Evolutionary conservation across 2,888 invertebrate species (phyloP).

Genomic region (Nomada goodeniana): DNA sequence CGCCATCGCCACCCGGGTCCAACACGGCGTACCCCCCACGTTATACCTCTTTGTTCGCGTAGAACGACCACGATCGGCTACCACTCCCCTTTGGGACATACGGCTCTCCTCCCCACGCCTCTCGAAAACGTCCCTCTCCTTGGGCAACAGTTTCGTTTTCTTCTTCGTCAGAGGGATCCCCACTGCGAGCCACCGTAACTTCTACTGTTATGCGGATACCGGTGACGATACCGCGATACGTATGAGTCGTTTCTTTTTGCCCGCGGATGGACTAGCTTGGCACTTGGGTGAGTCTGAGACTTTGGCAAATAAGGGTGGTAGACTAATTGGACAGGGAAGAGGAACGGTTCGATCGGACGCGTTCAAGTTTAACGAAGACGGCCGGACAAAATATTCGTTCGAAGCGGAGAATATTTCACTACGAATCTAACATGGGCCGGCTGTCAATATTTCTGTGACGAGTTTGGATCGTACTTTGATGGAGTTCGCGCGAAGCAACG

Average conservation of each 20-base stretch:
- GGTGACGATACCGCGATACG: conserved; percentile 4
- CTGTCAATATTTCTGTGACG: too few species aligned
- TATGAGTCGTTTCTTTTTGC: not conserved
- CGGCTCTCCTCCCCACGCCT: conserved; percentile 56
- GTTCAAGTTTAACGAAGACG: too few species aligned
- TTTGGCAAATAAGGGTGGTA: not conserved
- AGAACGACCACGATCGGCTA: conserved; percentile 78
- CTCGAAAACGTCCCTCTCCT: conserved; percentile 62
- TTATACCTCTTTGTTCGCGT: conserved; percentile 82
- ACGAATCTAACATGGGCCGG: too few species aligned
- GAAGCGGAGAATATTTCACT: too few species aligned
- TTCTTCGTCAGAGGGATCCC: conserved; percentile 54
- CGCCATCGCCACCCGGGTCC: conserved; percentile 84
- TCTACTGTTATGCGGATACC: conserved; percentile 33
- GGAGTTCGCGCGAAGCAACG: too few species aligned
- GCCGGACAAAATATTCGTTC: too few species aligned
- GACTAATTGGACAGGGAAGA: too few species aligned
- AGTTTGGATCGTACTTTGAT: too few species aligned
- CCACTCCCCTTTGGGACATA: conserved; percentile 79
- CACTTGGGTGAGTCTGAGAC: not conserved
- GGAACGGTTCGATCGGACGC: too few species aligned
- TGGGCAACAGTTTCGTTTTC: conserved; percentile 58
- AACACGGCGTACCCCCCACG: conserved; percentile 78
- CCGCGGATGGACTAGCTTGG: not conserved
- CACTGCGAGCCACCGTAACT: conserved; percentile 11